Base-by-base conservation (phyloP, 2,888 invertebrate species). In the Polietes domitor region DNA sequence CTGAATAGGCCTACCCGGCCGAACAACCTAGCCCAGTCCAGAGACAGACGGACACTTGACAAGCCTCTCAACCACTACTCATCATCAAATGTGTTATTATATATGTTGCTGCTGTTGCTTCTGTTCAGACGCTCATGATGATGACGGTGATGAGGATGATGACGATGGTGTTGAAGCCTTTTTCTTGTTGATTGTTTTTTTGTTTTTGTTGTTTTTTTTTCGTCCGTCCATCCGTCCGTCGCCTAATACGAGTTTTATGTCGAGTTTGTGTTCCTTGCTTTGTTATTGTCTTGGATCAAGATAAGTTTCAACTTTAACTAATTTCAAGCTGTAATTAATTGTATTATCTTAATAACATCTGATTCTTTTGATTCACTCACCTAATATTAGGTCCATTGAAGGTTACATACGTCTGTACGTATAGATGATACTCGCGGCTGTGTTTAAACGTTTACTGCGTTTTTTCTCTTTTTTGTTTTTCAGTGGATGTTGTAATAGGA, bases 261-360 rank as follows among this genome's bases (percentile, higher is more conserved):
- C 41, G 72, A 72, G 55, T 19, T 72, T 72, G 32, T 75, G n/a
- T 84, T 80, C 26, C 53, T 80, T 61, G 41, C 17, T 6, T 37
- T 68, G 26, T 53, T 61, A 41, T 68, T 32, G 32, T 41, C 12
- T 80, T 83, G 83, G 82, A 90, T 90, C 90, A 88, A 90, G 90
- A 90, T 90, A 88, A 88, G 86, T 63, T 78, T 76, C 32, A 80
- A 74, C 74, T 80, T 75, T 82, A 87, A 88, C 90, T 90, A 90
- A 90, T 90, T 90, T 91, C 87, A 88, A 89, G 89, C 87, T 88
- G 88, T 90, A 90, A 90, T 90, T 90, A 91, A 90, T 90, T 90
- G 88, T 89, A 89, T 88, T 89, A 91, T 88, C 90, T 85, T 82
- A 83, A 86, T 83, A 77, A 72, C 58, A 84, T 84, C 83, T 65